Evolutionary conservation across 2,113 vertebrate species (phyloP).

Genomic region (Hydrochoerus hydrochaeris): DNA sequence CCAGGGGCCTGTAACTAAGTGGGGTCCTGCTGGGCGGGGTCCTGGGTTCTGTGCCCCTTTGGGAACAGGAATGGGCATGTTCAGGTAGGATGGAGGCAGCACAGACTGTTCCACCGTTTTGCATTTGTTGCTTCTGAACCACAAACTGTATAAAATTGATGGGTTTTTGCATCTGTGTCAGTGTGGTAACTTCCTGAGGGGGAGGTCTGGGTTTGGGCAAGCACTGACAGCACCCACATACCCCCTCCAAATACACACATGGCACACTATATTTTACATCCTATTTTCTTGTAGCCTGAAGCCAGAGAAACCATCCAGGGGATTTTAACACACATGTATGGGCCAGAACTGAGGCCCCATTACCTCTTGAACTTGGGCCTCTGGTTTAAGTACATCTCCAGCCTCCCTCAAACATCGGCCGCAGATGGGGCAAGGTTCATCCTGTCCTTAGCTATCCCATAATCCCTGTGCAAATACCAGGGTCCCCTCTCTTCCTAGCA

Average conservation of each 20-base stretch:
- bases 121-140: slow-evolving; percentile 74
- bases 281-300: slow-evolving; percentile 45
- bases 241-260: not conserved
- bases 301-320: slow-evolving; percentile 37
- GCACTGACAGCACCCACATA: slow-evolving; percentile 10
- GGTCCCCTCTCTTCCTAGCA: fast-evolving
- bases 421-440: not conserved
- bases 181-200: slow-evolving; percentile 70
- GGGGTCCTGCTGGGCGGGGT: slow-evolving; percentile 43
- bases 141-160: slow-evolving; percentile 74
- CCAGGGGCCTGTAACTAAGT: slow-evolving; percentile 52
- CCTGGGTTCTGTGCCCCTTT: slow-evolving; percentile 54
- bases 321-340: not conserved
- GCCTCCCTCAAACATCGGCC: not conserved
- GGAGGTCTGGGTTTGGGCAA: slow-evolving; percentile 21
- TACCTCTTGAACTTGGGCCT: not conserved
- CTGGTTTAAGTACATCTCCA: not conserved
- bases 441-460: not conserved
- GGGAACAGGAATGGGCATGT: not conserved
- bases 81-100: slow-evolving; percentile 12
- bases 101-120: not conserved
- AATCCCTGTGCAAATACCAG: not conserved
- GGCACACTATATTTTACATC: not conserved
- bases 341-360: slow-evolving; percentile 55
- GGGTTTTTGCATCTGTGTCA: slow-evolving; percentile 76